A percentile compares a stretch with the other conserved stretches of the same genome.
These are phyloP conservation scores for Noturus placidus DNA, from an alignment of 2,113 vertebrate genomes.

Conservation along the genomic window DNA sequence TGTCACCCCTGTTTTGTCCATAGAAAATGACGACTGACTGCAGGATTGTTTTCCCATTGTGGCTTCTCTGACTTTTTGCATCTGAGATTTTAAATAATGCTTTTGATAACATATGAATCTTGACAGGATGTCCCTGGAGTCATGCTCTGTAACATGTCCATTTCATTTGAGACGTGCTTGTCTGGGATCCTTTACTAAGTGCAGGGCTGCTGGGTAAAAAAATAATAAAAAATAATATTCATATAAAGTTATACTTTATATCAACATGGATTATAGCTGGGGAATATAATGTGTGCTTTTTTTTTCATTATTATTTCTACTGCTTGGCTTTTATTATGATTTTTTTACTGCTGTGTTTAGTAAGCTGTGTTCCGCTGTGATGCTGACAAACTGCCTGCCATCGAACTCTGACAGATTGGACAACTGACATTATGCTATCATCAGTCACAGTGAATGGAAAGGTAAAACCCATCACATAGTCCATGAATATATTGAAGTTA, in stretches of 20 bases:
- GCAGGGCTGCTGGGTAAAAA: neutral
- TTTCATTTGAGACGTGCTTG: neutral
- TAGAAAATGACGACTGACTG: neutral
- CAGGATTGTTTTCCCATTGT: neutral
- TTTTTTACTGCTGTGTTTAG: slow-evolving; percentile 1
- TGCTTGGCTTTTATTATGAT: neutral
- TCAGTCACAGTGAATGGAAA: slow-evolving; percentile 20
- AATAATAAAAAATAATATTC: neutral
- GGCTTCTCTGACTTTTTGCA: neutral
- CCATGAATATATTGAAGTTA: neutral
- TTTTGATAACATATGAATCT: neutral
- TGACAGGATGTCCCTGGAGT: slow-evolving; percentile 18
- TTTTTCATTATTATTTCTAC: neutral
- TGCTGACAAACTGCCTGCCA: slow-evolving; percentile 21
- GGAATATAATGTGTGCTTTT: neutral
- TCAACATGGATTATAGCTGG: neutral
- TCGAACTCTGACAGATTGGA: slow-evolving; percentile 2
- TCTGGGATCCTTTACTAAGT: neutral
- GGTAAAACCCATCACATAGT: neutral
- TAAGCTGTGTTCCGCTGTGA: neutral
- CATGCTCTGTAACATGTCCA: slow-evolving; percentile 18
- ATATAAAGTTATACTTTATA: neutral
- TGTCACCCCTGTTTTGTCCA: neutral
- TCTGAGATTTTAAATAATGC: neutral
- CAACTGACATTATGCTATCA: slow-evolving; percentile 31